A percentile compares a stretch with the other conserved stretches of the same genome.
These are phyloP conservation scores for Cerceris rybyensis DNA, from an alignment of 2,888 invertebrate species.

Conservation along the genomic window DNA sequence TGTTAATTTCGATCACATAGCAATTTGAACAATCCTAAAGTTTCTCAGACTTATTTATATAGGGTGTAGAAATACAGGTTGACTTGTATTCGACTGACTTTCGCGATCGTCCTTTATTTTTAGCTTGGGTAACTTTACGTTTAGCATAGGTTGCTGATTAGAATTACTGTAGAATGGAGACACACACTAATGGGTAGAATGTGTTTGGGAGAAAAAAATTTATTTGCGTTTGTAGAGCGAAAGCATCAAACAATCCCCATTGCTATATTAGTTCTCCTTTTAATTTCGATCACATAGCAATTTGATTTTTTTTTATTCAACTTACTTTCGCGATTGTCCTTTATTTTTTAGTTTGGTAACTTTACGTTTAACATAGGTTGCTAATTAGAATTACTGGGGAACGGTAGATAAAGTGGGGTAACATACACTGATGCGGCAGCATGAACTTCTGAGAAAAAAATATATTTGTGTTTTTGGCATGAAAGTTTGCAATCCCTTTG, in stretches of 20 bases:
- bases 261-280: neutral
- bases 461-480: too few species aligned
- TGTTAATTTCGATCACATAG: slow-evolving; percentile 13
- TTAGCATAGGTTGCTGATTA: neutral
- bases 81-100: neutral
- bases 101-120: neutral
- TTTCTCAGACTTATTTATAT: slow-evolving; percentile 2
- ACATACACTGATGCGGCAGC: too few species aligned
- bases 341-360: neutral
- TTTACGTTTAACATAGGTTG: neutral
- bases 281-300: slow-evolving; percentile 10
- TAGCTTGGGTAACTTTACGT: neutral
- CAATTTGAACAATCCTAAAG: neutral
- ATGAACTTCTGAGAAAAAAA: too few species aligned
- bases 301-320: slow-evolving; percentile 3
- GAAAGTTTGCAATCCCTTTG: too few species aligned
- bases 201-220: too few species aligned
- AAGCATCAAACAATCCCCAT: neutral
- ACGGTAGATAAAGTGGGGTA: too few species aligned
- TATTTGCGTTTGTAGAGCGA: too few species aligned
- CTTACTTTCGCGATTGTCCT: neutral
- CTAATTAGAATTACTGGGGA: neutral
- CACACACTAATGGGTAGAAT: too few species aligned
- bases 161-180: neutral
- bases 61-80: slow-evolving; percentile 9